These are phyloP conservation scores for Xanthorhoe designata DNA, from an alignment of 2,888 invertebrate genomes.

Conservation along the genomic window DNA sequence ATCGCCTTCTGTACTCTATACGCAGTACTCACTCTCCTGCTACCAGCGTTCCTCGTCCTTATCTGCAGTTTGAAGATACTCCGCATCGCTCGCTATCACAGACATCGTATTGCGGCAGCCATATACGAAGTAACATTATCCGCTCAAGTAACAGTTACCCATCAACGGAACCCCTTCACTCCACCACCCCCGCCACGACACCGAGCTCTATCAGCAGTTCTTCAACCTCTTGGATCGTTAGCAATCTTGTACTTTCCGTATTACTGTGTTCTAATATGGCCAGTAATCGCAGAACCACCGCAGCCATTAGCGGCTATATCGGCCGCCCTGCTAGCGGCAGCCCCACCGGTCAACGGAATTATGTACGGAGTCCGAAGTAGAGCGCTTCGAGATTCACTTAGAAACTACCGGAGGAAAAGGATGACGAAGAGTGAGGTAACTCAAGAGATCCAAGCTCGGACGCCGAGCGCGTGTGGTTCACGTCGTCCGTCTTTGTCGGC, in stretches of 20 bases:
- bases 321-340: conserved; percentile 88
- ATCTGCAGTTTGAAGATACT: conserved; percentile 90
- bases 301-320: conserved; percentile 85
- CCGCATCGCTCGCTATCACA: conserved; percentile 89
- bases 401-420: conserved; percentile 92
- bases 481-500: conserved; percentile 89
- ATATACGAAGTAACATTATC: conserved; percentile 94
- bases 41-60: conserved; percentile 89
- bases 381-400: conserved; percentile 89
- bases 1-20: conserved; percentile 88
- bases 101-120: conserved; percentile 93
- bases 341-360: conserved; percentile 91
- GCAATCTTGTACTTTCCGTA: conserved; percentile 91
- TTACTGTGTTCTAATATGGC: conserved; percentile 89
- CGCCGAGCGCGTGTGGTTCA: conserved; percentile 91
- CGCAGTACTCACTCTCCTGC: conserved; percentile 87
- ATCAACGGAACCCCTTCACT: conserved; percentile 92
- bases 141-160: conserved; percentile 93
- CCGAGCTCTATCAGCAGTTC: conserved; percentile 88
- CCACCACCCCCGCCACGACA: conserved; percentile 88
- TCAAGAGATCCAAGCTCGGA: conserved; percentile 92
- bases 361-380: conserved; percentile 92
- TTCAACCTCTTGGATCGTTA: conserved; percentile 90
- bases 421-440: conserved; percentile 92
- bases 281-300: conserved; percentile 74